These are phyloP conservation scores for Brachyptera putata DNA, from an alignment of 2,888 invertebrate genomes.

Conservation along the genomic window DNA sequence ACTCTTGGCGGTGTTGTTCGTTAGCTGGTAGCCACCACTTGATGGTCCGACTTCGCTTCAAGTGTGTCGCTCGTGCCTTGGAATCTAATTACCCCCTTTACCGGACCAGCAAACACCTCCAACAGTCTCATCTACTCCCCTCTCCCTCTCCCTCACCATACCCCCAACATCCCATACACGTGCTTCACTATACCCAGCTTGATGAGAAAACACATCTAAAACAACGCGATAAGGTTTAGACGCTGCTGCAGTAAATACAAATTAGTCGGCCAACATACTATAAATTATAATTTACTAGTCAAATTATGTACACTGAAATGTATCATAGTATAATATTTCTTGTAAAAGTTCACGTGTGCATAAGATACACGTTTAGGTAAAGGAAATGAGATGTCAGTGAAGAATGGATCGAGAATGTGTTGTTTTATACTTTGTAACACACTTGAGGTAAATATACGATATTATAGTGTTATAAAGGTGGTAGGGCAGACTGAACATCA, in stretches of 20 bases:
- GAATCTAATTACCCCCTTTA: constrained; percentile 6
- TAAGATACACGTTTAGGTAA: not conserved
- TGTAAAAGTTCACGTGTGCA: not conserved
- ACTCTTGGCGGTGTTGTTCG: too few species aligned
- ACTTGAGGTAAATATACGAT: not conserved
- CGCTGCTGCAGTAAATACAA: not conserved
- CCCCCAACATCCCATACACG: not conserved
- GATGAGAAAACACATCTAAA: too few species aligned
- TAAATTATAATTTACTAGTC: not conserved
- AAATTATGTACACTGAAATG: constrained; percentile 1
- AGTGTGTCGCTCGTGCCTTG: not conserved
- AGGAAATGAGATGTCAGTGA: constrained; percentile 6
- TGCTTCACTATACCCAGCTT: not conserved
- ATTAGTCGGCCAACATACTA: too few species aligned
- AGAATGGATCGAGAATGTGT: not conserved
- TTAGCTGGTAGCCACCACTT: too few species aligned
- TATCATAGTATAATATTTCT: not conserved
- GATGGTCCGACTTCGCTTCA: not conserved
- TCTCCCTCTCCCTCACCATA: not conserved
- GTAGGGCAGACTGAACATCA: not conserved
- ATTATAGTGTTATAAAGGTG: not conserved
- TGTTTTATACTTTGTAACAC: not conserved
- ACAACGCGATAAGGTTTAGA: not conserved
- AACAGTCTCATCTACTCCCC: not conserved
- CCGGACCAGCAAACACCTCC: not conserved